phyloP scores from a whole-genome alignment of 2,113 vertebrate species.

The Sigmodon hispidus region DNA sequence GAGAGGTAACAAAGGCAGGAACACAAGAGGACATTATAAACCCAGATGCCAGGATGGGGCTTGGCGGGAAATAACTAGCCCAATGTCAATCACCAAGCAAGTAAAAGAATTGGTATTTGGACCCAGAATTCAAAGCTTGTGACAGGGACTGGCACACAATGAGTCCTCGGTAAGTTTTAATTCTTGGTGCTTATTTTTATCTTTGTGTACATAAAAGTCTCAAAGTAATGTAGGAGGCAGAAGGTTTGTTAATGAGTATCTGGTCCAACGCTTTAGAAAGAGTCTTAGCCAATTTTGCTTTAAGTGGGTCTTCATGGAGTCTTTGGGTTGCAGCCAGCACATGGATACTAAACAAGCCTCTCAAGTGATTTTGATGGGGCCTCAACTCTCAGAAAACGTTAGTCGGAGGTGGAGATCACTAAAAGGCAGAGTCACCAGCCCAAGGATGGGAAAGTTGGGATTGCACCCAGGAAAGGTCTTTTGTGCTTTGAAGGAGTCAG shows the following conservation, averaged over 20 bases:
- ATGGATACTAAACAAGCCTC: not conserved
- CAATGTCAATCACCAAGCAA: not conserved
- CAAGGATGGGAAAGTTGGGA: not conserved
- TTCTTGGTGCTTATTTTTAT: constrained; percentile 56
- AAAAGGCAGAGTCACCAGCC: not conserved
- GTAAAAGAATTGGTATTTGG: not conserved
- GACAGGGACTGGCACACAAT: constrained; percentile 11
- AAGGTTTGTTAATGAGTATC: constrained; percentile 41
- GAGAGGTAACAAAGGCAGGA: not conserved
- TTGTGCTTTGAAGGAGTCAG: not conserved
- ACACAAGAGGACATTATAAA: not conserved
- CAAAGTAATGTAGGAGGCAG: constrained; percentile 47
- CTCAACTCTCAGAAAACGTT: not conserved
- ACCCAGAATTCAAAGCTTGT: constrained; percentile 10
- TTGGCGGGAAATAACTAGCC: not conserved
- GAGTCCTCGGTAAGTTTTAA: not conserved
- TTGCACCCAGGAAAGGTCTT: not conserved
- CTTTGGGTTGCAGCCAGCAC: not conserved
- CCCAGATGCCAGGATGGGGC: not conserved
- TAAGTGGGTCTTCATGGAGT: not conserved
- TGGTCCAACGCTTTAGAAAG: constrained; percentile 23
- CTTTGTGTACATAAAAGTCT: constrained; percentile 32
- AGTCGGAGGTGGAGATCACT: not conserved
- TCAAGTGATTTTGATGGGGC: not conserved
- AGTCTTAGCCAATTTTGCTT: constrained; percentile 34